Evolutionary conservation across 2,797 vertebrate species (phyloP), one percentile per base, ranked within the genome.

Genomic region (Sardinella longiceps): DNA sequence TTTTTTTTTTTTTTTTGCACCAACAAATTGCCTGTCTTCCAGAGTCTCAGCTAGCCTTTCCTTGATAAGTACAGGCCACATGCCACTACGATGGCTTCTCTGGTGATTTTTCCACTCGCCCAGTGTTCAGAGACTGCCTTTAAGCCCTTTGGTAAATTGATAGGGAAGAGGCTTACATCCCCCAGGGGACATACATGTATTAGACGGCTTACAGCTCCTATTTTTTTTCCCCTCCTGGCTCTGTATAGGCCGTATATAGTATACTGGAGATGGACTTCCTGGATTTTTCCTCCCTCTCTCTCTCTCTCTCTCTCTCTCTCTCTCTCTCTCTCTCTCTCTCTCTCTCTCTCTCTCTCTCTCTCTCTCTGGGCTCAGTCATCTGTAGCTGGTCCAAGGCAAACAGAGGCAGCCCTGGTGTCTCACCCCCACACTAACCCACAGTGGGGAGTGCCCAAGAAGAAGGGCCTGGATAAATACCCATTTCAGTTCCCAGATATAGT

Each of bases 381-480:
- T 81, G 85, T 84, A 88, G 91, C 63, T 86, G 89, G 90, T 90
- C 90, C 93, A 93, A 90, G 90, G 87, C 93, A 93, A 93, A 94
- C 93, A 94, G 88, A 88, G 88, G 87, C 83, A 90, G 89, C 91
- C 88, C 90, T 91, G 90, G 90, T 89, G 86, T 28, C 85, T 89
- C 91, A 91, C 92, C 89, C 91, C 92, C 92, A 58, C 92, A 94
- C 92, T 94, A 93, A 92, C 85, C 89, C 85, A 83, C 89, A 89
- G 33, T 39, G 66, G 91, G 92, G 90, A 93, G 93, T 81, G 91
- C 88, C 92, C 82, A 15, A 74, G 46, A 93, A 92, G 91, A 91
- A 90, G 83, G 30, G 84, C 87, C 60, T 87, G 87, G 93, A 94
- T 90, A 94, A 94, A 94, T 94, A 94, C 90, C 89, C 89, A 88